A percentile compares a stretch with the other conserved stretches of the same genome.
Evolutionary conservation across 2,113 vertebrate genomes (phyloP).

Genomic region (Bettongia penicillata): DNA sequence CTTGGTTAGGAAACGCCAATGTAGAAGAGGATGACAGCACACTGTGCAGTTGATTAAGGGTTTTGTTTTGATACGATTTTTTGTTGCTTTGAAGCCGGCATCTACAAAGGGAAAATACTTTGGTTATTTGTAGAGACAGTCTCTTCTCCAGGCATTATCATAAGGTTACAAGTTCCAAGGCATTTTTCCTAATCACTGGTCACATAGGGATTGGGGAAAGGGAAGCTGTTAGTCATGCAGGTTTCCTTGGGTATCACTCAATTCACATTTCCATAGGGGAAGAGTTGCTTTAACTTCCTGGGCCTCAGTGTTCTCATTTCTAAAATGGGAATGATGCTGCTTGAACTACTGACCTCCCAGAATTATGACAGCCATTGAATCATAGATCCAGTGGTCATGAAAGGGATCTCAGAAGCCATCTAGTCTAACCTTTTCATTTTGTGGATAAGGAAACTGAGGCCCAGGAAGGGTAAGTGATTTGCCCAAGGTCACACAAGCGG

Average conservation of each 20-base stretch:
- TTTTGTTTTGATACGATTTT: neutral
- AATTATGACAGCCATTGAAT: neutral
- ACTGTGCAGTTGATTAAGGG: neutral
- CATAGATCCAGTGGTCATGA: neutral
- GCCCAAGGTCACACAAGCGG: neutral
- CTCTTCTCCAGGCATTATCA: neutral
- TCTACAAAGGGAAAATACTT: neutral
- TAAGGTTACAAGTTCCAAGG: neutral
- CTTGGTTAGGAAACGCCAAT: neutral
- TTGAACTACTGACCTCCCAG: neutral
- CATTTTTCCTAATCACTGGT: neutral
- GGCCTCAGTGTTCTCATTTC: neutral
- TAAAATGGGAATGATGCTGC: neutral
- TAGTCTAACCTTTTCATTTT: neutral
- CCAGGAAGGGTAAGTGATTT: neutral
- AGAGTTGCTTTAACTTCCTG: neutral
- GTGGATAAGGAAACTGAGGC: neutral
- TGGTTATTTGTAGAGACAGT: neutral
- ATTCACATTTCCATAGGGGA: neutral
- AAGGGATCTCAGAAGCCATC: neutral
- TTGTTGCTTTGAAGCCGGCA: neutral
- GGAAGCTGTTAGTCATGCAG: neutral
- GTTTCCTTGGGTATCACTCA: constrained; percentile 2
- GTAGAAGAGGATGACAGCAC: neutral
- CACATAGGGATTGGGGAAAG: neutral